Evolutionary conservation across 2,797 vertebrate species (phyloP), one percentile per base, ranked within the genome.

Genomic region (Tangara arthus): DNA sequence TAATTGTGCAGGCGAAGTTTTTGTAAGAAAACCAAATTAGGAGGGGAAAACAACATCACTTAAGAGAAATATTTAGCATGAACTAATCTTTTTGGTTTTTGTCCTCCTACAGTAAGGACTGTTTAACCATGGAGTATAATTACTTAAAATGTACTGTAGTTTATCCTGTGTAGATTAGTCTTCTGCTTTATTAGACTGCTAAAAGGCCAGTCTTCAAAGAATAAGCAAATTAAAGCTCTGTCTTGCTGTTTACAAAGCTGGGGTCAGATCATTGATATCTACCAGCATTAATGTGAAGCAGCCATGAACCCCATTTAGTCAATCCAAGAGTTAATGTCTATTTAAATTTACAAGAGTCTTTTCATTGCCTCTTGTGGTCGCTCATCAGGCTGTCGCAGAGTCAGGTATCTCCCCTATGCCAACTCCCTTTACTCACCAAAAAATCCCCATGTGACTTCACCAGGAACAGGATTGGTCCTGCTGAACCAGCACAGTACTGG

Each of bases 1-100:
- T 96, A 96, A 96, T 96, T 95, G 89, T 75, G 63, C 80, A 95
- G 66, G 87, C 49, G 3, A 96, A 94, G 89, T 95, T 95, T 96
- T 91, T 96, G 94, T 95, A 95, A 93, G 94, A 63, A 94, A 96
- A 91, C 80, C 84, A 96, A 92, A 97, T 96, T 89, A 92, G 66
- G 34, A 91, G 34, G 32, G 46, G 70, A 64, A 96, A 94, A 80
- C 52, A 96, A 28, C 85, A 84, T 90, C 4, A 1, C 81, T 93
- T 91, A 87, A 93, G 63, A 87, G 77, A 90, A 97, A 96, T 96
- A 91, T 96, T 96, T 95, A 90, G 73, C 77, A 87, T 77, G 52
- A 94, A 77, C 77, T 94, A 87, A 95, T 94, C 82, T 90, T 90
- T 96, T 87, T 79, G 66, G 94, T 79, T 73, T 78, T 89, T 79